phyloP scores from a whole-genome alignment of 2,113 vertebrate species.

The Scatophagus argus region DNA sequence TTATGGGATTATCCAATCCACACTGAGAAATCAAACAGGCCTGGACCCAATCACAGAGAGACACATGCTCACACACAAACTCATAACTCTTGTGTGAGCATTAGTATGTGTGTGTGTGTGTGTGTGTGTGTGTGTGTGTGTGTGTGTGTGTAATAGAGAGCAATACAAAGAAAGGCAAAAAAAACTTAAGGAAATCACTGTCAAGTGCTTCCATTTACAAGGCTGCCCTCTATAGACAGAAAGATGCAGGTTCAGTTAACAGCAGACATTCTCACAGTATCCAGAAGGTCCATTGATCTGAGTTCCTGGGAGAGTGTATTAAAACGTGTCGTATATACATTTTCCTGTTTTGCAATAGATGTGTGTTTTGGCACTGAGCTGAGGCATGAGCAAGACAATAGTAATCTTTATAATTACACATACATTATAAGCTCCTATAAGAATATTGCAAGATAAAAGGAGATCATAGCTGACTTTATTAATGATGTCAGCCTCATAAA shows the following conservation, averaged over 20 bases:
- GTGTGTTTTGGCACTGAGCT: too few species aligned
- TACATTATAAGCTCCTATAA: not conserved
- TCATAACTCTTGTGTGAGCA: not conserved
- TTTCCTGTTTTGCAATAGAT: not conserved
- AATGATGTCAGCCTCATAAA: not conserved
- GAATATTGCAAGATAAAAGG: not conserved
- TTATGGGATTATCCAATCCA: conserved; percentile 80
- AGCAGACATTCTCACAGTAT: not conserved
- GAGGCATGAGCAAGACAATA: too few species aligned
- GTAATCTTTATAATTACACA: not conserved
- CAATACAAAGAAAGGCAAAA: conserved; percentile 1
- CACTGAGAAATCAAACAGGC: conserved; percentile 75
- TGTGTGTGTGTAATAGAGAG: not conserved
- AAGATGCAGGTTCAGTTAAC: not conserved
- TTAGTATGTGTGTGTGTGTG: not conserved
- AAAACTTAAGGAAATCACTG: not conserved
- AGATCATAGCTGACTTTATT: not conserved
- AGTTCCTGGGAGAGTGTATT: not conserved
- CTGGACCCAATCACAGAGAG: conserved; percentile 47
- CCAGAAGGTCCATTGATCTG: not conserved
- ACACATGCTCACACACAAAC: not conserved
- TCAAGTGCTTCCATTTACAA: conserved; percentile 31
- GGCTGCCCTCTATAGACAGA: conserved; percentile 48
- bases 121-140: not conserved
- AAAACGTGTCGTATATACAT: not conserved